A percentile compares a stretch with the other conserved stretches of the same genome.
phyloP scores from a whole-genome alignment of 2,797 vertebrate genomes.

The Sebastiscus tertius region DNA sequence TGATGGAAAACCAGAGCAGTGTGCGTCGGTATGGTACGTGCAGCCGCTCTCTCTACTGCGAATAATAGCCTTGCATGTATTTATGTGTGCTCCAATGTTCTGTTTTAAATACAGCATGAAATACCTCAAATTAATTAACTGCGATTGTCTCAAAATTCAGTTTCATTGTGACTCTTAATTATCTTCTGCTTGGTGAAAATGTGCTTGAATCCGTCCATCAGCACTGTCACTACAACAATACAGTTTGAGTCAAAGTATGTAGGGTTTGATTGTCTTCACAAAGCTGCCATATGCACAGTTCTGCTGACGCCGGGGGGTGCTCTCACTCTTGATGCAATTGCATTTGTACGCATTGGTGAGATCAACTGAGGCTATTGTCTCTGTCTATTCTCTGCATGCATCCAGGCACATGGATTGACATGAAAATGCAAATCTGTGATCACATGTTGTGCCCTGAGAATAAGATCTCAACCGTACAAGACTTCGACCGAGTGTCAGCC shows the following conservation, averaged over 20 bases:
- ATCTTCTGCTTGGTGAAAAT: slow-evolving; percentile 7
- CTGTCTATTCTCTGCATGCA: slow-evolving; percentile 43
- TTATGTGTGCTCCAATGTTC: background rate
- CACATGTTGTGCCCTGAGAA: slow-evolving; percentile 17
- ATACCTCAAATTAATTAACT: background rate
- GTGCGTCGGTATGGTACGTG: too few species aligned
- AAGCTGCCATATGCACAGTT: slow-evolving; percentile 49
- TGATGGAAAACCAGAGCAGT: background rate
- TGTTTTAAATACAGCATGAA: background rate
- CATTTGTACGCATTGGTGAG: slow-evolving; percentile 74
- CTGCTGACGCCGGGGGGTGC: slow-evolving; percentile 42
- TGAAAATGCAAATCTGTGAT: slow-evolving; percentile 53
- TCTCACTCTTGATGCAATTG: slow-evolving; percentile 73
- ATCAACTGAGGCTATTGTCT: slow-evolving; percentile 62
- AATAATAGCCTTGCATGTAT: background rate
- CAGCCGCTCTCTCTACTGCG: background rate
- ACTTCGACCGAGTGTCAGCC: slow-evolving; percentile 29
- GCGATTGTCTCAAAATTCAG: background rate
- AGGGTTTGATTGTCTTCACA: slow-evolving; percentile 26
- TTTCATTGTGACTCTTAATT: background rate
- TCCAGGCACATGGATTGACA: slow-evolving; percentile 52
- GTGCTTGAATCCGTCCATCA: background rate
- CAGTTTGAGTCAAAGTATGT: background rate
- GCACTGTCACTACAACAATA: background rate
- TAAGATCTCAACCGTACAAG: slow-evolving; percentile 15